Evolutionary conservation across 2,797 vertebrate species (phyloP), one percentile per base, ranked within the genome.

Genomic region (Tinamus major): DNA sequence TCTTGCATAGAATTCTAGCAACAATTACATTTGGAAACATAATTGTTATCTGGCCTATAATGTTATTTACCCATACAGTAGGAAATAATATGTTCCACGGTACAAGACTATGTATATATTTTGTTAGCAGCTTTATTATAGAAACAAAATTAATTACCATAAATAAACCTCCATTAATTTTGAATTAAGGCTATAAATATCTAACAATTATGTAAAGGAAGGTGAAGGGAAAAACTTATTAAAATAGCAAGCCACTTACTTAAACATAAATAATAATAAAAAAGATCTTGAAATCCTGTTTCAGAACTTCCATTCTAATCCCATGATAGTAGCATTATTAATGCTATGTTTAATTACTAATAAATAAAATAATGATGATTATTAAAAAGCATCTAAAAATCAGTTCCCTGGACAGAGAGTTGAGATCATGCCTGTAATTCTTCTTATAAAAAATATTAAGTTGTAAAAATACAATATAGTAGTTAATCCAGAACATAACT

Each of bases 91-190:
- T 63, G 37, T 91, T 96, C 79, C 62, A 64, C 69, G 75, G 37
- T 53, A 76, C 13, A 13, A 84, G 74, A 44, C 24, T 87, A 81
- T 67, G 83, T 90, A 82, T 93, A 88, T 82, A 71, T 84, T 93
- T 93, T 31, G 7, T 91, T 92, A 93, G 26, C 79, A 89, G 29
- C 31, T 84, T 94, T 94, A 89, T 70, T 92, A 85, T 35, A 94
- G 69, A 94, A 96, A 92, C 63, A 85, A 93, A 95, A 92, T 87
- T 87, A 96, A 92, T 94, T 95, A 29, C 72, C 31, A 72, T 89
- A 92, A 96, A 94, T 95, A 94, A 89, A 67, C 0, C 10, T 61
- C 69, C 55, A 92, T 85, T 95, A 94, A 91, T 85, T 94, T 91
- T 85, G 58, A 95, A 78, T 91, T 94, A 81, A 91, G 90, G 21